A percentile compares a stretch with the other conserved stretches of the same genome.
phyloP scores from a whole-genome alignment of 2,113 vertebrate species.

The Ia io region DNA sequence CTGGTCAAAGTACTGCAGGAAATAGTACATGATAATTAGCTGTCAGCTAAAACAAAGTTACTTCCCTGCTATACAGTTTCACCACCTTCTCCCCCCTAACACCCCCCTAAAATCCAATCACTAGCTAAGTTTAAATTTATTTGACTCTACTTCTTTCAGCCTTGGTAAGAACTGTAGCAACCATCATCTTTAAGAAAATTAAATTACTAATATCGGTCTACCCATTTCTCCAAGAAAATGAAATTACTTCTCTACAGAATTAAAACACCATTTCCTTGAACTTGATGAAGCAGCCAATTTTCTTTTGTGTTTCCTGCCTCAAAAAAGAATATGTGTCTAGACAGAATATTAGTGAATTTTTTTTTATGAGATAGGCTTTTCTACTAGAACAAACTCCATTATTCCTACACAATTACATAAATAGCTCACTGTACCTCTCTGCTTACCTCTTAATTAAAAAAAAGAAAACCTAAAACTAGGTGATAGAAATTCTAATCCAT shows the following conservation, averaged over 20 bases:
- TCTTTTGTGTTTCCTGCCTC: conserved; percentile 62
- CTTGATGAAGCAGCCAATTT: conserved; percentile 67
- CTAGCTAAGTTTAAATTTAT: conserved; percentile 46
- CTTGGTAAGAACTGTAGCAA: conserved; percentile 41
- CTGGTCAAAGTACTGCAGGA: background rate
- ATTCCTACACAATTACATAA: conserved; percentile 34
- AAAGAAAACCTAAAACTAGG: background rate
- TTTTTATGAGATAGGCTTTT: conserved; percentile 12
- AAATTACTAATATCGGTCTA: conserved; percentile 68
- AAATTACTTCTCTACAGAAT: conserved; percentile 73
- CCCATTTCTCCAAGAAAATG: conserved; percentile 70
- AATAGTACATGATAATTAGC: background rate
- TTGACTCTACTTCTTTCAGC: background rate
- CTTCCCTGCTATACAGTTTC: background rate
- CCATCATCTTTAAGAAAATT: conserved; percentile 63
- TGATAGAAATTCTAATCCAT: background rate
- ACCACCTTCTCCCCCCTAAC: rapidly evolving
- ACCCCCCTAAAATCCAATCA: background rate
- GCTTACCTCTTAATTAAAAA: conserved; percentile 7
- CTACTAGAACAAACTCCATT: conserved; percentile 50
- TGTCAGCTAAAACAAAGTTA: background rate
- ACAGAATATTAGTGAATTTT: conserved; percentile 45
- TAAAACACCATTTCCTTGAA: conserved; percentile 73
- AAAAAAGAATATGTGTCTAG: conserved; percentile 64
- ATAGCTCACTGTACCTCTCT: background rate